Conservation (phyloP, 2,113 vertebrate species). For the Catagonus wagneri region DNA sequence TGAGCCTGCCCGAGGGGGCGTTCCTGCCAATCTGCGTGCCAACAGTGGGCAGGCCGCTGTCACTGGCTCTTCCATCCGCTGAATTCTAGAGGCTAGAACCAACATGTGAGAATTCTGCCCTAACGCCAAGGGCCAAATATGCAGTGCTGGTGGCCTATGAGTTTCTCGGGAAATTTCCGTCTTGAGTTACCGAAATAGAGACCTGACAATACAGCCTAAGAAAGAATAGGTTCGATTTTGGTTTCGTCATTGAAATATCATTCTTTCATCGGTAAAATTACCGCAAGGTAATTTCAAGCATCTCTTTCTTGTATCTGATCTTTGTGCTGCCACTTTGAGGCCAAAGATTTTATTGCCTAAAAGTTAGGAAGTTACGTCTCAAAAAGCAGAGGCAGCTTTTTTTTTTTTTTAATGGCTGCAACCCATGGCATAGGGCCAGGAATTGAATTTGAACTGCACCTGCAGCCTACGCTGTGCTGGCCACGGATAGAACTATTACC, state of each 20-base stretch:
- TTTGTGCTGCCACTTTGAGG: background rate
- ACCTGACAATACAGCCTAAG: background rate
- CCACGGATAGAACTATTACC: no score
- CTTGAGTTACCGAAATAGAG: background rate
- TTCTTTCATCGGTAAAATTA: background rate
- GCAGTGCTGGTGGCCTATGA: background rate
- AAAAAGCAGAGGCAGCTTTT: background rate
- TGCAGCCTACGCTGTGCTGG: no score
- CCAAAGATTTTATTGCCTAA: background rate
- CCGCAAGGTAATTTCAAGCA: background rate
- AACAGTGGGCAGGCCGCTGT: accelerated
- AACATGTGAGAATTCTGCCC: background rate
- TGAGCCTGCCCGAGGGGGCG: background rate
- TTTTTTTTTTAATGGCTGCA: no score
- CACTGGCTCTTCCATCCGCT: accelerated
- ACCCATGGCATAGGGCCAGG: no score
- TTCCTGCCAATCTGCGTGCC: background rate
- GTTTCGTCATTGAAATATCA: background rate
- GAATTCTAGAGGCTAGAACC: background rate
- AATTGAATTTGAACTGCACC: no score
- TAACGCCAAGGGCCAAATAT: background rate
- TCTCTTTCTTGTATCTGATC: background rate
- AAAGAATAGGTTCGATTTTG: background rate
- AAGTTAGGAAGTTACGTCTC: background rate
- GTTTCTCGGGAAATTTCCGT: background rate